Percentiles rank a stretch among this genome's conserved stretches.
Evolutionary conservation across 2,797 vertebrate genomes (phyloP).

Genomic region (Selene dorsalis): DNA sequence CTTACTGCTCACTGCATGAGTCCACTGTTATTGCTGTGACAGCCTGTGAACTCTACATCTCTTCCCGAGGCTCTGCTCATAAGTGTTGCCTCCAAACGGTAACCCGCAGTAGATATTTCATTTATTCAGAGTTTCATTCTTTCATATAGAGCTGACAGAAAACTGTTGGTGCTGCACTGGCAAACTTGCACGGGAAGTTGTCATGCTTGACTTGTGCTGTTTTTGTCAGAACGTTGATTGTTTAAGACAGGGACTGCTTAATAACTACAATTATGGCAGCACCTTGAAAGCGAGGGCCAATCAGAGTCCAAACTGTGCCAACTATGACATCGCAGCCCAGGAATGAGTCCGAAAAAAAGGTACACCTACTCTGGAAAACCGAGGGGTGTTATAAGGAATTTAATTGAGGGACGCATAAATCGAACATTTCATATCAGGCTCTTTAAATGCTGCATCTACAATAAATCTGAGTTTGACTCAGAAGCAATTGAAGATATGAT

Average conservation of each 20-base stretch:
- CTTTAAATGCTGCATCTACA: slow-evolving; percentile 47
- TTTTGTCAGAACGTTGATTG: slow-evolving; percentile 55
- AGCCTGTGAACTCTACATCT: slow-evolving; percentile 59
- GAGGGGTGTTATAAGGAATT: slow-evolving; percentile 61
- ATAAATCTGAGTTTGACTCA: slow-evolving; percentile 67
- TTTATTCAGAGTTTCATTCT: not conserved
- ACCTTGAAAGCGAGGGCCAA: slow-evolving; percentile 62
- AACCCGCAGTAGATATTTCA: not conserved
- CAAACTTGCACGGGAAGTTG: slow-evolving; percentile 5
- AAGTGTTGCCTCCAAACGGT: not conserved
- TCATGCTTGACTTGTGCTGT: slow-evolving; percentile 47
- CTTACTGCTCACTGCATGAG: slow-evolving; percentile 37
- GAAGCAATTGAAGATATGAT: slow-evolving; percentile 56
- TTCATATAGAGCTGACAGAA: no score
- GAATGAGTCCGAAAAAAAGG: slow-evolving; percentile 56
- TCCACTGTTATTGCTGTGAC: slow-evolving; percentile 49
- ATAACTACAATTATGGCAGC: slow-evolving; percentile 71
- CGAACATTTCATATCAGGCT: slow-evolving; percentile 56
- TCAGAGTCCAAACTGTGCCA: slow-evolving; percentile 58
- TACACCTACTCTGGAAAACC: slow-evolving; percentile 54
- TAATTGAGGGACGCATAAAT: slow-evolving; percentile 74
- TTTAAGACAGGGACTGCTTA: slow-evolving; percentile 63
- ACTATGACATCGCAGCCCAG: slow-evolving; percentile 48
- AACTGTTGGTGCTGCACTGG: not conserved
- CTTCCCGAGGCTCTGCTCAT: slow-evolving; percentile 6